Evolutionary conservation across 2,113 vertebrate species (phyloP), one percentile per base, ranked within the genome.

Genomic region (Eudyptes chrysolophus): DNA sequence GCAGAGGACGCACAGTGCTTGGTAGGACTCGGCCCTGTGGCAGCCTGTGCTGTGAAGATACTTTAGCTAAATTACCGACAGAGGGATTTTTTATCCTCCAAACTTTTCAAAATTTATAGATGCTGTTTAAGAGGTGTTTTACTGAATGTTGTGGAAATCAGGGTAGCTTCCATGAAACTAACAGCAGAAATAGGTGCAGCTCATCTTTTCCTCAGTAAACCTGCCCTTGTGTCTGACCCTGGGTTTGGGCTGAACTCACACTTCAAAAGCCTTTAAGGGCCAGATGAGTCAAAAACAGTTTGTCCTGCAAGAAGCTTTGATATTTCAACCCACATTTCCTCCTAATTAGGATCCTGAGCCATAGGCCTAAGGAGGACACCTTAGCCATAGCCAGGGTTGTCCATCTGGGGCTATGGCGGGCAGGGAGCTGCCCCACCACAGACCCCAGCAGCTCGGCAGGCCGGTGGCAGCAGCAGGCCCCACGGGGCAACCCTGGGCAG

Each of bases 1-100:
- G 48, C 0, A 1, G 54, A 52, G 20, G 32, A 46, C 0, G 1
- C 16, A 11, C 0, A 1, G 19, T 55, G 13, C 13, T 36, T 57
- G 32, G 25, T n/a, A 57, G 34, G 25, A 42, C 27, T 89, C 0
- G 0, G 20, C 24, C n/a, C 24, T 38, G 4, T 30, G 4, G 17
- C 11, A 65, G 38, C 9, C 38, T 0, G 0, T 68, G 26, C 42
- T 64, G 26, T 40, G 34, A 42, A 72, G 38, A 64, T 52, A 51
- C 7, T 52, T 1, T 2, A 64, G 36, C 48, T 48, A 52, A 52
- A 54, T 75, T 79, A 54, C 27, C 1, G 1, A 24, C 9, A 13
- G 36, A 54, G 8, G 36, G 29, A 40, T 71, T 55, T 62, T 54
- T 71, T 6, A 4, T 82, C 29, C 52, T 46, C 20, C 17, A 38